These are phyloP conservation scores for Meloidogyne chitwoodi DNA, from an alignment of 1,140 invertebrate genomes.

Conservation along the genomic window DNA sequence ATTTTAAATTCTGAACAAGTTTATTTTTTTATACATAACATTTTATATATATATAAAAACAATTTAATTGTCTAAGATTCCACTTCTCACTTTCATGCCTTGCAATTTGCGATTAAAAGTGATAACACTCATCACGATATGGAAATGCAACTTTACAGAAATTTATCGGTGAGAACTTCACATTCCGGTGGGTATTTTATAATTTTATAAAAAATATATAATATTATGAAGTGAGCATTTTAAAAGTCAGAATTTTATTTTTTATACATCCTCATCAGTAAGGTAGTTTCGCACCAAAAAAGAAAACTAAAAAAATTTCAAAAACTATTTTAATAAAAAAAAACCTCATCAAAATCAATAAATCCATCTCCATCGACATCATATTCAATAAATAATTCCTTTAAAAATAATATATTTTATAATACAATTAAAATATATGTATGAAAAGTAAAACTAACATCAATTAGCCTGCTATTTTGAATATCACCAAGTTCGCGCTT, in stretches of 20 bases:
- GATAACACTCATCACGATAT: too few relatives aligned
- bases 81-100: too few relatives aligned
- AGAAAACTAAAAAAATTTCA: conserved; percentile 20
- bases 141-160: conserved; percentile 73
- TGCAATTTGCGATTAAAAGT: too few relatives aligned
- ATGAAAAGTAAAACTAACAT: conserved; percentile 8
- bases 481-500: conserved; percentile 54
- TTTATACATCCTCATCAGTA: conserved; percentile 39
- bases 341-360: conserved; percentile 41
- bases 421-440: conserved; percentile 29
- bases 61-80: too few relatives aligned
- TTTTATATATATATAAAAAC: too few relatives aligned
- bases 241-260: neutral
- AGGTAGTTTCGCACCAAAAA: conserved; percentile 44
- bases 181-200: conserved; percentile 64
- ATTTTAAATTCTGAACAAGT: too few relatives aligned
- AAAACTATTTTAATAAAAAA: conserved; percentile 2
- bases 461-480: conserved; percentile 47
- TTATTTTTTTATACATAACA: too few relatives aligned
- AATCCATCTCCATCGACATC: conserved; percentile 42
- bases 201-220: neutral
- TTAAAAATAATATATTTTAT: conserved; percentile 21
- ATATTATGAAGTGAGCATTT: neutral
- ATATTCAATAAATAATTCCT: conserved; percentile 47
- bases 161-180: conserved; percentile 71